phyloP scores from a whole-genome alignment of 92 coral and sea anemone genomes.

The Phymanthus crucifer region DNA sequence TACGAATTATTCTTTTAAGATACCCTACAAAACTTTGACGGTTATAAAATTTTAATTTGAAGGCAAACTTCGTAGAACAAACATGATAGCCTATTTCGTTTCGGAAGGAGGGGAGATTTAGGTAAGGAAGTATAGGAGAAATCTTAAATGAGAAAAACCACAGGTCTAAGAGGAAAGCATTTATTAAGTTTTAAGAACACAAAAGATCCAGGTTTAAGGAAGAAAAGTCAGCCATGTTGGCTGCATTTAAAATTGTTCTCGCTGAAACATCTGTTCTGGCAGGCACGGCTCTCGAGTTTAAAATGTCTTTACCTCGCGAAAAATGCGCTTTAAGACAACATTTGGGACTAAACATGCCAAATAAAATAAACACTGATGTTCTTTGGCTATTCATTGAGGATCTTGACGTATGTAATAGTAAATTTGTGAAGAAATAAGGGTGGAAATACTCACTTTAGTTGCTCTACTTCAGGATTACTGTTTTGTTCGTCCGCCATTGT shows the following conservation, averaged over 20 bases:
- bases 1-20: too few species aligned
- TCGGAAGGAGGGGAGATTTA: neutral
- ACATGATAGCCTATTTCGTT: neutral
- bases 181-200: neutral
- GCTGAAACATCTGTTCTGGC: constrained; percentile 1
- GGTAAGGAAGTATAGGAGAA: neutral
- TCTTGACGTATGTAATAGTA: neutral
- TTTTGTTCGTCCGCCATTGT: constrained; percentile 64
- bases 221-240: neutral
- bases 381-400: neutral
- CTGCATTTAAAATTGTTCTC: neutral
- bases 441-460: constrained; percentile 58
- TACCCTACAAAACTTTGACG: too few species aligned
- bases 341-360: neutral
- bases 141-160: constrained; percentile 2
- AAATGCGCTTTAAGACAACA: neutral
- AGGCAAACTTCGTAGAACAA: neutral
- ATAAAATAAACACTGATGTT: neutral
- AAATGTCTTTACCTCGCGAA: neutral
- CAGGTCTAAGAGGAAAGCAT: neutral
- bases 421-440: neutral
- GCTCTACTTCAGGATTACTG: constrained; percentile 61
- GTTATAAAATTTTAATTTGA: too few species aligned
- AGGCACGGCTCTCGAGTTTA: neutral
- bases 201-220: neutral